A percentile compares a stretch with the other conserved stretches of the same genome.
Evolutionary conservation across 23 tunicate genomes (phyloP).

Genomic region (Trididemnum nubilum): DNA sequence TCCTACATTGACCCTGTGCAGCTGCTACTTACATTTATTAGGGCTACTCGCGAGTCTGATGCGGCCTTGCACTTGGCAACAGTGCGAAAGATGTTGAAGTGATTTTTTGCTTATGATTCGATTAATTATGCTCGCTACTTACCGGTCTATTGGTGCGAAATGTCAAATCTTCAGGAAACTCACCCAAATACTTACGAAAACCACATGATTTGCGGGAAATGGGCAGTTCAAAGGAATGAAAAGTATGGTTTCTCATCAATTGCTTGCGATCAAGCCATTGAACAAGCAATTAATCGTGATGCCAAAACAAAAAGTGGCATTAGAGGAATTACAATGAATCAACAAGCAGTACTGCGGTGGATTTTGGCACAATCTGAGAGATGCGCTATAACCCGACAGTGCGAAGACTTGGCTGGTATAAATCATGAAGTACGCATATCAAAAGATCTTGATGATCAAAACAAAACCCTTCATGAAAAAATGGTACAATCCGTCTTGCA

Average conservation of each 20-base stretch:
- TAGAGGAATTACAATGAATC: conserved; percentile 7
- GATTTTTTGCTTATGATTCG: not conserved
- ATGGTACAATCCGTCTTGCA: not conserved
- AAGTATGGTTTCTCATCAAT: not conserved
- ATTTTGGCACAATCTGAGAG: not conserved
- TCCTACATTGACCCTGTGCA: not conserved
- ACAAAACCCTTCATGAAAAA: not conserved
- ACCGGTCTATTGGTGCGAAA: conserved; percentile 3
- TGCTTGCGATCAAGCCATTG: conserved; percentile 16
- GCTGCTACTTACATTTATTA: not conserved
- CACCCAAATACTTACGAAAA: not conserved
- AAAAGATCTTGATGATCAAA: not conserved
- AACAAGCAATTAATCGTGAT: conserved; percentile 5
- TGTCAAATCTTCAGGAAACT: not conserved
- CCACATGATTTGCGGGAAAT: not conserved
- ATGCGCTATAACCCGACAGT: not conserved
- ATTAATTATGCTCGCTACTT: conserved; percentile 7
- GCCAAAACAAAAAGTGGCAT: not conserved
- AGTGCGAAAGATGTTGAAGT: not conserved
- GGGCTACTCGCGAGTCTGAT: not conserved
- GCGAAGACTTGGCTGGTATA: not conserved
- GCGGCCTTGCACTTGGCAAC: not conserved
- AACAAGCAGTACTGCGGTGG: not conserved
- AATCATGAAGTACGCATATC: not conserved
- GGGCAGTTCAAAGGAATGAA: conserved; percentile 8